A percentile compares a stretch with the other conserved stretches of the same genome.
Conservation (phyloP, 2,797 vertebrate species). For the Antrozous pallidus region DNA sequence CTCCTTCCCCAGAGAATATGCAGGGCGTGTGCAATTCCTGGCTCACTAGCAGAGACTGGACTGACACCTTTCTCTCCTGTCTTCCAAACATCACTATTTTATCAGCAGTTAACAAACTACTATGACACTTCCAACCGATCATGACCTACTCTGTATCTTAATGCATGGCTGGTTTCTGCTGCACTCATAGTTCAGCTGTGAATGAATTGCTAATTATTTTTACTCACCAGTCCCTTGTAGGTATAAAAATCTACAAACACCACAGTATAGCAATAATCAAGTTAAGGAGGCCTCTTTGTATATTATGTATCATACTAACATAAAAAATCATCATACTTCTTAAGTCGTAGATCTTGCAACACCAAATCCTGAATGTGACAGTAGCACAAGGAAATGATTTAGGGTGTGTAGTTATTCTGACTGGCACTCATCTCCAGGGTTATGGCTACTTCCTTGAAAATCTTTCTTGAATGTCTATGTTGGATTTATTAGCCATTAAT, state of each 20-base stretch:
- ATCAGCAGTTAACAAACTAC: background rate
- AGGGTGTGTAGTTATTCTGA: background rate
- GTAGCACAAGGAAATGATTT: background rate
- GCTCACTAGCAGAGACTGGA: background rate
- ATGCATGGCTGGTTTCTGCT: background rate
- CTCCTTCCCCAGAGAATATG: background rate
- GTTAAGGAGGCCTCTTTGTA: background rate
- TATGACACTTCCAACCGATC: background rate
- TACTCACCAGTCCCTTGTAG: background rate
- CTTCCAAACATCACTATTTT: background rate
- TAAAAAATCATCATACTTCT: background rate
- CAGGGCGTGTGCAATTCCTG: background rate
- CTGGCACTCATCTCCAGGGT: background rate
- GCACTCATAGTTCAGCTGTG: background rate
- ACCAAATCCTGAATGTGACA: background rate
- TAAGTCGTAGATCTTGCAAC: background rate
- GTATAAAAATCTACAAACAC: background rate
- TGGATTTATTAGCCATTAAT: background rate
- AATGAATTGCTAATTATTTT: background rate
- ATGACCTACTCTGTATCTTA: background rate
- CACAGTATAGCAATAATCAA: background rate
- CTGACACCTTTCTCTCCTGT: background rate
- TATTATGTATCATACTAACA: background rate
- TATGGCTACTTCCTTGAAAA: background rate
- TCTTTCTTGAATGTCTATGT: background rate